phyloP scores from a whole-genome alignment of 2,888 invertebrate genomes.

The Cantharis rustica region DNA sequence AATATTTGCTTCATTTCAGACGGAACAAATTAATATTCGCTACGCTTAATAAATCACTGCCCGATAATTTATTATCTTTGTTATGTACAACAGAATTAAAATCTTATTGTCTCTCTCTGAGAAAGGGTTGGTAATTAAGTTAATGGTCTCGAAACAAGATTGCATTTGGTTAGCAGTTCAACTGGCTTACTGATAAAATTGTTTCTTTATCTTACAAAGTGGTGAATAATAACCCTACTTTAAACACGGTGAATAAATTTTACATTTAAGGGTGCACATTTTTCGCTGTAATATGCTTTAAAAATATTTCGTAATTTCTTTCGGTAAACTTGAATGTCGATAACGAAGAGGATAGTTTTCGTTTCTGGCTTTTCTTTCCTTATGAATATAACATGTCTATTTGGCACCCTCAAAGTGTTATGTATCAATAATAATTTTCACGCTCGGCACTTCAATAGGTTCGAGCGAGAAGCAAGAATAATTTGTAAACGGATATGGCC shows the following conservation, averaged over 20 bases:
- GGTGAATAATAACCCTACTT: constrained; percentile 43
- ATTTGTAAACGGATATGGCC: constrained; percentile 50
- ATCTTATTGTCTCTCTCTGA: constrained; percentile 37
- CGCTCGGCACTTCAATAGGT: constrained; percentile 53
- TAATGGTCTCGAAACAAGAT: constrained; percentile 59
- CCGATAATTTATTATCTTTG: constrained; percentile 36
- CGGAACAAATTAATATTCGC: constrained; percentile 46
- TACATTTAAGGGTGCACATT: constrained; percentile 30
- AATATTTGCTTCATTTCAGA: constrained; percentile 46
- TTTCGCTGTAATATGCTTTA: constrained; percentile 28
- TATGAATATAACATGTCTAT: constrained; percentile 58
- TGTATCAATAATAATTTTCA: constrained; percentile 56
- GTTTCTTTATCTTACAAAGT: constrained; percentile 53
- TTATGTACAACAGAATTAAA: constrained; percentile 5
- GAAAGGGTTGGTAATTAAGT: constrained; percentile 57
- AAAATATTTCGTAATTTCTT: not conserved
- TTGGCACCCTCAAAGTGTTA: constrained; percentile 59
- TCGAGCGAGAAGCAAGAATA: constrained; percentile 47
- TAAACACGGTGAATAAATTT: constrained; percentile 37
- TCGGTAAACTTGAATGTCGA: not conserved
- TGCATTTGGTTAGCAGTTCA: constrained; percentile 57
- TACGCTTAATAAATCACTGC: constrained; percentile 42
- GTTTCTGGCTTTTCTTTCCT: constrained; percentile 38
- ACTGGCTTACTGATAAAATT: constrained; percentile 56
- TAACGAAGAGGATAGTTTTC: constrained; percentile 14